Evolutionary conservation across 2,797 vertebrate species (phyloP), one percentile per base, ranked within the genome.

Genomic region (Brachyrhaphis roseni): DNA sequence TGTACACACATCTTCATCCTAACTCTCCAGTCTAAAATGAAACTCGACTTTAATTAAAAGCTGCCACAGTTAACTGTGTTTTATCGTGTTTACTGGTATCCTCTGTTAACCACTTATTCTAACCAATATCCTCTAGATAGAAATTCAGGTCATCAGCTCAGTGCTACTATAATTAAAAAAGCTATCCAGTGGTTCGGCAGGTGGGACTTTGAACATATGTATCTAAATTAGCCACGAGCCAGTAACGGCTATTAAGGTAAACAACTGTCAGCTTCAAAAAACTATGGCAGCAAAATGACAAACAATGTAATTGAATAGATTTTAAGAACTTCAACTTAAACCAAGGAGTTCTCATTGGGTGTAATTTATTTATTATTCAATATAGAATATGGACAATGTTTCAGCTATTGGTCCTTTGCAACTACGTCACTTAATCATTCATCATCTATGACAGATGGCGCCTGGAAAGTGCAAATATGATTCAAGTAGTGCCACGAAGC

Each of bases 11-110:
- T 77, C 62, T 78, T 45, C 34, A 75, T 75, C 26, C 79, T 36
- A 64, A 76, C 71, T 49, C 51, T 74, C 46, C 39, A 66, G n/a
- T 36, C 81, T 74, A 71, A 76, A 80, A 72, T 46, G 20, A 88
- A 82, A 77, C 31, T 53, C 18, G 5, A 49, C 53, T 31, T 59
- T 79, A 71, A 64, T 82, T 51, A 68, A 73, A 86, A 77, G 74
- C 55, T 68, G 74, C 62, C 13, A 3, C 15, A 51, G 75, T 76
- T 43, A 76, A 73, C 78, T 81, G 46, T 82, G n/a, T 59, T 82
- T 76, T 49, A 64, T 83, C 39, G 72, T 55, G 76, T 84, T 75
- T 76, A 66, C 82, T 74, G 26, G 26, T 8, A 20, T 72, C 45
- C 34, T 34, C 26, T 53, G 11, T 78, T 64, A 80, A 71, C 51